These are phyloP conservation scores for Ptyas mucosa DNA, from an alignment of 2,113 vertebrate species.

Conservation along the genomic window DNA sequence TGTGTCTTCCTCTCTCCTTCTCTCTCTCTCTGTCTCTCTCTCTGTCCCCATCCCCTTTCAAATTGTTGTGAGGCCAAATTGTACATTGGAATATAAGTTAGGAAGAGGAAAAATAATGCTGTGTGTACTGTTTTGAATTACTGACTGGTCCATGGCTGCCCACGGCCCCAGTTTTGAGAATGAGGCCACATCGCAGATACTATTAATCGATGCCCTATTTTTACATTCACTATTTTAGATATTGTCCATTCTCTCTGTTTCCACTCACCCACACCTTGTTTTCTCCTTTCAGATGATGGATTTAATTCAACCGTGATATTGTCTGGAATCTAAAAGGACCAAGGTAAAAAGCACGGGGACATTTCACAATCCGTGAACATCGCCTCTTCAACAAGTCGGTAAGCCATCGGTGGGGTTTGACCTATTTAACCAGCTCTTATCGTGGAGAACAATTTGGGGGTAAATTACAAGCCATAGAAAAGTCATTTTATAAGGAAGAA, in stretches of 20 bases:
- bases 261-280: constrained; percentile 39
- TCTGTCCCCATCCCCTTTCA: not conserved
- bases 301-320: constrained; percentile 61
- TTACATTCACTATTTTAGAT: constrained; percentile 45
- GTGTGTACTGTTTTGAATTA: not conserved
- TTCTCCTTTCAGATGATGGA: constrained; percentile 61
- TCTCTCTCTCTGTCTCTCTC: no score
- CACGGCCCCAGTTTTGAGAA: not conserved
- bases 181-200: constrained; percentile 18
- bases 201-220: constrained; percentile 53
- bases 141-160: not conserved
- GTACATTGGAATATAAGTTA: not conserved
- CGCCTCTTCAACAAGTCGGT: constrained; percentile 60
- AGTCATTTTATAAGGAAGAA: constrained; percentile 68
- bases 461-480: constrained; percentile 74
- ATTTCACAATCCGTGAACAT: constrained; percentile 64
- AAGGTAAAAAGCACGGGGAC: constrained; percentile 58
- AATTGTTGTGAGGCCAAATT: not conserved
- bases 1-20: no score
- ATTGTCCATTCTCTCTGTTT: constrained; percentile 31
- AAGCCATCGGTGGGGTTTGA: constrained; percentile 58
- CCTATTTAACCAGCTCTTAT: constrained; percentile 65
- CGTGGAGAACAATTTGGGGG: constrained; percentile 69
- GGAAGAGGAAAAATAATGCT: not conserved
- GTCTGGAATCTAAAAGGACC: constrained; percentile 67